Evolutionary conservation across 2,113 vertebrate species (phyloP).

Genomic region (Uropsilus gracilis): DNA sequence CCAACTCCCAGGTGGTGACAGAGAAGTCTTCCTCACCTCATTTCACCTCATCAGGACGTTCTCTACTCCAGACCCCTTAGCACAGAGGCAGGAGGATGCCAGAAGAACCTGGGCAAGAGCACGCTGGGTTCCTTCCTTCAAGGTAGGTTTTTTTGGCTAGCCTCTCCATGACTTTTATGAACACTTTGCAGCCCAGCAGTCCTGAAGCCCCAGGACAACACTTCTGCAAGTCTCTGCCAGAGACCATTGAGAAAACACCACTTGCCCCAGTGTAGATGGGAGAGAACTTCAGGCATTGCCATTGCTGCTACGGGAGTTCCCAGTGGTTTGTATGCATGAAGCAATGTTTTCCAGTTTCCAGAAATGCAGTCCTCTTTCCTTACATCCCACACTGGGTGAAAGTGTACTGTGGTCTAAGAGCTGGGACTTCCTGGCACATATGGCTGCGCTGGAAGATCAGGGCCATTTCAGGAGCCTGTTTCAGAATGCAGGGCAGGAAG

Average conservation of each 20-base stretch:
- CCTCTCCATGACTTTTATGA: not conserved
- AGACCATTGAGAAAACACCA: not conserved
- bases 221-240: not conserved
- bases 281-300: not conserved
- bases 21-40: not conserved
- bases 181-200: not conserved
- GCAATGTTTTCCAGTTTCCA: not conserved
- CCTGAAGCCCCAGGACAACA: not conserved
- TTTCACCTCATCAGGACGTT: not conserved
- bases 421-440: accelerated
- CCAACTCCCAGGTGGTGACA: not conserved
- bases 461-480: accelerated
- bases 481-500: not conserved
- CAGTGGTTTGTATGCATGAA: not conserved
- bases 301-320: not conserved
- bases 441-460: not conserved
- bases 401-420: not conserved
- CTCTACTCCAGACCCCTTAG: not conserved
- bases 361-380: not conserved
- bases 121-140: accelerated
- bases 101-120: not conserved
- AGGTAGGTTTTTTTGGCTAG: not conserved
- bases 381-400: not conserved
- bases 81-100: not conserved
- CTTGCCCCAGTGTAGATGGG: not conserved